Evolutionary conservation across 1,140 invertebrate species (phyloP).

Genomic region (Patella vulgata): DNA sequence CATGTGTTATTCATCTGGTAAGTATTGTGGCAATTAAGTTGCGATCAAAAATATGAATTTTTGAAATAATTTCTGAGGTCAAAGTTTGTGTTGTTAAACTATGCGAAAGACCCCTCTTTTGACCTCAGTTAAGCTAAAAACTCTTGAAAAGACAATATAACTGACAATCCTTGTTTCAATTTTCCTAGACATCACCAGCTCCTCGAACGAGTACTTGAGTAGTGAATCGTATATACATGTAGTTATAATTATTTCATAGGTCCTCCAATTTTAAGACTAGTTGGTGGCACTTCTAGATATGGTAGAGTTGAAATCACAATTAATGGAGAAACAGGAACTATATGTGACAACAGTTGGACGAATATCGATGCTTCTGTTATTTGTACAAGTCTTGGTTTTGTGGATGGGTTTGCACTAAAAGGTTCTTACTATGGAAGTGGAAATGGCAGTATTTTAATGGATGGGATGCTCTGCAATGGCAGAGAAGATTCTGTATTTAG

Average conservation of each 20-base stretch:
- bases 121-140: no score
- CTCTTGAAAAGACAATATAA: no score
- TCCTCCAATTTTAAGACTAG: conserved; percentile 28
- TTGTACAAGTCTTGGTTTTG: conserved; percentile 31
- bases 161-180: no score
- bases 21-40: no score
- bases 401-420: conserved; percentile 17
- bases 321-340: no score
- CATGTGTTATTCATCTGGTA: conserved; percentile 39
- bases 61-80: no score
- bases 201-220: not conserved
- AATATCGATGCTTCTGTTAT: conserved; percentile 37
- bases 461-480: conserved; percentile 43
- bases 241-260: no score
- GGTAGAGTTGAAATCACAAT: conserved; percentile 50
- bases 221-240: no score
- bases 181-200: no score
- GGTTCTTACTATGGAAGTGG: conserved; percentile 43
- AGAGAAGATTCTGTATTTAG: conserved; percentile 40
- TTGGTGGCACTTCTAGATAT: conserved; percentile 35
- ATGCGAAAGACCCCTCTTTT: no score
- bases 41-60: no score
- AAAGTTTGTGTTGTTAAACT: no score
- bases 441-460: conserved; percentile 47
- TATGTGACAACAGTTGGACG: conserved; percentile 45